Conservation (phyloP, 2,797 vertebrate species). For the Hyperoplus lanceolatus region DNA sequence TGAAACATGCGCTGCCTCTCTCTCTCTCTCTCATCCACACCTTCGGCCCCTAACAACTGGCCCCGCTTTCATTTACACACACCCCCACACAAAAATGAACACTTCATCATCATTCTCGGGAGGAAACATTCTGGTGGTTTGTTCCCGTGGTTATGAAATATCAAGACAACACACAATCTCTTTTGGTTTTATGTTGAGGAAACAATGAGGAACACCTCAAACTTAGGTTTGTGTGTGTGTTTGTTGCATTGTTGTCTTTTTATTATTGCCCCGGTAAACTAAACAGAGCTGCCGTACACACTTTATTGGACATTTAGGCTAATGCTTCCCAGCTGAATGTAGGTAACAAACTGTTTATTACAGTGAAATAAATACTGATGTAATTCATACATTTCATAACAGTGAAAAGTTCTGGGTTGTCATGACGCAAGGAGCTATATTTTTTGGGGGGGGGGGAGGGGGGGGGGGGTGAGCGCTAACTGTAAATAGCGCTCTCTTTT, state of each 20-base stretch:
- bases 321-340: constrained; percentile 73
- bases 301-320: constrained; percentile 71
- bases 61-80: constrained; percentile 62
- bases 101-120: constrained; percentile 29
- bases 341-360: constrained; percentile 75
- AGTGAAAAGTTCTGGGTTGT: constrained; percentile 58
- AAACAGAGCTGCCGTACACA: constrained; percentile 54
- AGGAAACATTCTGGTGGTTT: constrained; percentile 32
- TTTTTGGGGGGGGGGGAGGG: constrained; percentile 3
- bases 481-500: constrained; percentile 66
- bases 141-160: constrained; percentile 47
- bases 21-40: constrained; percentile 71
- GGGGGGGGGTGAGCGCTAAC: constrained; percentile 33
- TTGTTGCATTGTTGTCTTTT: constrained; percentile 52
- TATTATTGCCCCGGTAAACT: constrained; percentile 74
- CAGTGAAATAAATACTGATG: constrained; percentile 50
- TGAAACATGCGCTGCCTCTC: constrained; percentile 76
- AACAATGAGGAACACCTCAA: constrained; percentile 51
- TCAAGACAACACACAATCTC: constrained; percentile 51
- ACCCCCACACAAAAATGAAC: constrained; percentile 30
- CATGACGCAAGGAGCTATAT: constrained; percentile 38
- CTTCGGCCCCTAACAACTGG: constrained; percentile 60
- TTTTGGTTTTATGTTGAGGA: constrained; percentile 50
- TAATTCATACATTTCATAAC: constrained; percentile 70
- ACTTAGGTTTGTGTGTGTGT: constrained; percentile 32